These are phyloP conservation scores for Arnoldichthys spilopterus DNA, from an alignment of 2,797 vertebrate genomes.

Conservation along the genomic window DNA sequence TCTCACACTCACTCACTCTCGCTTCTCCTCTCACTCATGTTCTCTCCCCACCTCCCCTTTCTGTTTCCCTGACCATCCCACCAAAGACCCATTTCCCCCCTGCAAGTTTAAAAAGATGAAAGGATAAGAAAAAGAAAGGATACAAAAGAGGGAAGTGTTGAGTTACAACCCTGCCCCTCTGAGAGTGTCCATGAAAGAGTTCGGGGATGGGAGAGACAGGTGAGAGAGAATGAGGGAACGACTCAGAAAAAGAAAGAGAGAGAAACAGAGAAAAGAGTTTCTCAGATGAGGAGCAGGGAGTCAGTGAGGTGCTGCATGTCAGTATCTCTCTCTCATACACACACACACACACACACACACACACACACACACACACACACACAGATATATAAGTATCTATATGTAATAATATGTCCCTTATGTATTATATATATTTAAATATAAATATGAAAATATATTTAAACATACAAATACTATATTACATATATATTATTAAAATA, in stretches of 20 bases:
- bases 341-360: constrained; percentile 13
- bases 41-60: constrained; percentile 55
- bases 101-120: constrained; percentile 83
- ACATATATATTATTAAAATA: no score
- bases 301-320: constrained; percentile 66
- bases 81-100: constrained; percentile 69
- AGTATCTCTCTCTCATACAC: constrained; percentile 1
- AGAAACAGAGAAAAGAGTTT: constrained; percentile 72
- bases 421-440: no score
- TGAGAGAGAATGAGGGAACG: constrained; percentile 60
- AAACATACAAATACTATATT: no score
- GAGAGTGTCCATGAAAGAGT: constrained; percentile 80
- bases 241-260: constrained; percentile 46
- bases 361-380: constrained; percentile 17
- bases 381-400: neutral
- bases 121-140: constrained; percentile 80
- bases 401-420: neutral
- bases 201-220: constrained; percentile 76
- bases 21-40: constrained; percentile 13
- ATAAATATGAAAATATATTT: no score
- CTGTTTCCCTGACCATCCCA: constrained; percentile 75
- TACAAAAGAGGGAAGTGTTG: constrained; percentile 77
- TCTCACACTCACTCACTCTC: constrained; percentile 56
- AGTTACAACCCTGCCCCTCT: constrained; percentile 78
- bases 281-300: constrained; percentile 66